phyloP scores from a whole-genome alignment of 1,140 invertebrate genomes.

The Delia radicum region DNA sequence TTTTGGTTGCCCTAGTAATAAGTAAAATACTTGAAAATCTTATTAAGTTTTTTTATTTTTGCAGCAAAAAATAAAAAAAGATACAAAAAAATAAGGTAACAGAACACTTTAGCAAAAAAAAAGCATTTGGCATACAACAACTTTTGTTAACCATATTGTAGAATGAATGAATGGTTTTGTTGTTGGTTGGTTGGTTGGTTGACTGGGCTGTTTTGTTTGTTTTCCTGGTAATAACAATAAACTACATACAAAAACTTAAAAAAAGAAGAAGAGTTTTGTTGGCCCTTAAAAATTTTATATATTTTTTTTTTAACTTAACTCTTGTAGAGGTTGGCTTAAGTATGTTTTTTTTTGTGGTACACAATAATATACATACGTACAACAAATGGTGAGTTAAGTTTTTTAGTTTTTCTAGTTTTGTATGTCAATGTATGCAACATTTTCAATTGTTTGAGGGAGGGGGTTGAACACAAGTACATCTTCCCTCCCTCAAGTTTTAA shows the following conservation, averaged over 20 bases:
- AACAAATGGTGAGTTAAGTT: neutral
- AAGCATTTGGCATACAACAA: neutral
- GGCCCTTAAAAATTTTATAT: neutral
- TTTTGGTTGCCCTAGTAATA: no score
- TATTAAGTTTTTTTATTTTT: neutral
- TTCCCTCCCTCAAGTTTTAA: neutral
- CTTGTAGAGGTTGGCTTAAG: neutral
- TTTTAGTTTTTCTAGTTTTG: neutral
- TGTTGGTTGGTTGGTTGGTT: neutral
- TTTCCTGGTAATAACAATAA: neutral
- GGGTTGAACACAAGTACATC: neutral
- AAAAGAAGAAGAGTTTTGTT: neutral
- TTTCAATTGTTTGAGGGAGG: no score
- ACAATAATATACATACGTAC: neutral
- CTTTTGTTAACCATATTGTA: neutral
- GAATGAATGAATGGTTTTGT: neutral
- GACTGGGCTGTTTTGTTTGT: neutral
- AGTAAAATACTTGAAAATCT: neutral
- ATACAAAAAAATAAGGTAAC: neutral
- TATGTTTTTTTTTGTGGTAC: neutral
- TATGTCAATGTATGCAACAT: no score
- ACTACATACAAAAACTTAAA: neutral
- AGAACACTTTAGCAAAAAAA: neutral
- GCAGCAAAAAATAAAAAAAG: neutral
- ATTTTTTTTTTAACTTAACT: neutral